Conservation (phyloP, 2,113 vertebrate genomes). For the Miniopterus natalensis region DNA sequence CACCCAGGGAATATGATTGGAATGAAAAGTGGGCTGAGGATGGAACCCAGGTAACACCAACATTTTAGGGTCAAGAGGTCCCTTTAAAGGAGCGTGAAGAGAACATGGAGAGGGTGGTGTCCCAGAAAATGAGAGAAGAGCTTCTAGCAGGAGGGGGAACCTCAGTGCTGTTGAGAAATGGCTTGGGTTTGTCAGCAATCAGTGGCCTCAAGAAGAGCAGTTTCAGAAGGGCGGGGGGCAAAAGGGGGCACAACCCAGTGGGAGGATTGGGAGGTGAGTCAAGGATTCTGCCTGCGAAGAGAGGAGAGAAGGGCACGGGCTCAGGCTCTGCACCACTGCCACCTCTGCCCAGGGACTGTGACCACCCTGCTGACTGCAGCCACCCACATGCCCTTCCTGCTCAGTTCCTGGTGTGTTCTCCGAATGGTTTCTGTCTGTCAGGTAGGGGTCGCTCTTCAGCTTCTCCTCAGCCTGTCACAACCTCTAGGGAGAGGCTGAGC, state of each 20-base stretch:
- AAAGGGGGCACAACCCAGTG: not conserved
- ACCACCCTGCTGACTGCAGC: not conserved
- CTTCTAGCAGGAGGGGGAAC: not conserved
- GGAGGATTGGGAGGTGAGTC: not conserved
- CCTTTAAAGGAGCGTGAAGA: not conserved
- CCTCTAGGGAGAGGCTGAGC: not conserved
- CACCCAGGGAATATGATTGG: not conserved
- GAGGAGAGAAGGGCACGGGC: not conserved
- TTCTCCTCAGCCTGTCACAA: not conserved
- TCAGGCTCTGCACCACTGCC: not conserved
- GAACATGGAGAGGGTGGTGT: not conserved
- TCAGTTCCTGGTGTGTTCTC: not conserved
- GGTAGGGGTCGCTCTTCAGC: not conserved
- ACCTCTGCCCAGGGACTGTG: not conserved
- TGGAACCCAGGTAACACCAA: not conserved
- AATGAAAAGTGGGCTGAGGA: not conserved
- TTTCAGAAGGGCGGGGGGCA: not conserved
- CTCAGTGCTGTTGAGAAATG: not conserved
- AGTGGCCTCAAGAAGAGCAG: not conserved
- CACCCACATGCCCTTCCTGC: no score
- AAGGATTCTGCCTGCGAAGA: not conserved
- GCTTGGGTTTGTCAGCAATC: not conserved
- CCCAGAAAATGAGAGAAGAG: not conserved
- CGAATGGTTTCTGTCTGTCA: no score
- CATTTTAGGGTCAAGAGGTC: not conserved